Percentiles rank a stretch among this genome's conserved stretches.
phyloP scores from a whole-genome alignment of 23 tunicate genomes.

The Styela clava region DNA sequence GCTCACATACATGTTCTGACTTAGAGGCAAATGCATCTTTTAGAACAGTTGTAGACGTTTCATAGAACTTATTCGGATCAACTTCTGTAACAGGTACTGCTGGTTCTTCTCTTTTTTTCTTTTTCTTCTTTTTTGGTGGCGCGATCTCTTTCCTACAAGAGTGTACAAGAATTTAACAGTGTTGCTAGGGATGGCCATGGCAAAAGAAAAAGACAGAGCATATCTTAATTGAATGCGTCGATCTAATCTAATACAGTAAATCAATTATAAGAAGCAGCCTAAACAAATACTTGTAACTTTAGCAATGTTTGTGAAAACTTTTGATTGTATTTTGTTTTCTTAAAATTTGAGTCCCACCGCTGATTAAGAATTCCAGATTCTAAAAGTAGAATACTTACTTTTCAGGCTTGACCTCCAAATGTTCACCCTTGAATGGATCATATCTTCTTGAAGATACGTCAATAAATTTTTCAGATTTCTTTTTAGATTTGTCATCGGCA shows the following conservation, averaged over 20 bases:
- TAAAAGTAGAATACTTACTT: slow-evolving; percentile 3
- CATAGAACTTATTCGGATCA: neutral
- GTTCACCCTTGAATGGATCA: slow-evolving; percentile 4
- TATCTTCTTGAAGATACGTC: neutral
- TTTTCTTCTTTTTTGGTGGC: neutral
- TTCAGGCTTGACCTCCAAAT: neutral
- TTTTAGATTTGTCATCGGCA: neutral
- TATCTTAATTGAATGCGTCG: too few species aligned
- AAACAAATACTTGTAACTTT: too few species aligned
- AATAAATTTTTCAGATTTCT: neutral
- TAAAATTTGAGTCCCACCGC: too few species aligned
- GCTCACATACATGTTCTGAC: neutral
- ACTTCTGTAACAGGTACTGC: neutral
- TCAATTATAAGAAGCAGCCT: too few species aligned
- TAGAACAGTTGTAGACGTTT: neutral
- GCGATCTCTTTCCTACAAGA: neutral
- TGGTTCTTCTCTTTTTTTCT: neutral
- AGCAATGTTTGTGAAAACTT: too few species aligned
- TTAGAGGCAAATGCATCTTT: slow-evolving; percentile 2
- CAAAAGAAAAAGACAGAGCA: too few species aligned
- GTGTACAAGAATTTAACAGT: too few species aligned
- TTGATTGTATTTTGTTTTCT: too few species aligned
- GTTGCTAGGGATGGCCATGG: too few species aligned
- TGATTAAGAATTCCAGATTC: too few species aligned
- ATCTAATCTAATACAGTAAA: too few species aligned